These are phyloP conservation scores for Circaetus gallicus DNA, from an alignment of 2,113 vertebrate species.

Conservation along the genomic window DNA sequence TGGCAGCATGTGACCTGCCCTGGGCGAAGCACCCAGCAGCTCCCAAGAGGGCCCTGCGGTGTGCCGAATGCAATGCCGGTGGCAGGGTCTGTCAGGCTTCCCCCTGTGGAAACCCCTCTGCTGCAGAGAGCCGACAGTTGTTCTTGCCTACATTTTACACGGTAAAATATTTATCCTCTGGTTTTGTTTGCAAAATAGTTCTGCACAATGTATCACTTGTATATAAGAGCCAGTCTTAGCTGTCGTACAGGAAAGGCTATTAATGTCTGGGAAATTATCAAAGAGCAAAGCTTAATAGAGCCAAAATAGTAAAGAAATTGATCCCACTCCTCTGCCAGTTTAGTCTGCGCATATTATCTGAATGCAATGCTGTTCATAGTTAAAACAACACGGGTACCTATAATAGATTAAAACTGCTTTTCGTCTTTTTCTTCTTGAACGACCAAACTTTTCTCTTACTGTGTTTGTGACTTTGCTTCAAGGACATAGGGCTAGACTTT, in stretches of 20 bases:
- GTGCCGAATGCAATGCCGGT: background rate
- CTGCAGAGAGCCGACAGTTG: background rate
- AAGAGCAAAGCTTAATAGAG: conserved; percentile 16
- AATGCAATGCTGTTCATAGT: background rate
- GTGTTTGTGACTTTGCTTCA: conserved; percentile 66
- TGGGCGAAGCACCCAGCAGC: background rate
- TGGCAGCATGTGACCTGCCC: background rate
- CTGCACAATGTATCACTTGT: background rate
- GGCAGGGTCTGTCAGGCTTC: background rate
- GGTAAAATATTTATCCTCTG: background rate
- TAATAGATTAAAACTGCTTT: conserved; percentile 18
- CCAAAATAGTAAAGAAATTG: conserved; percentile 34
- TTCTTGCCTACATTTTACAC: background rate
- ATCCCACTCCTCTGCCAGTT: conserved; percentile 10
- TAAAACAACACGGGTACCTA: conserved; percentile 38
- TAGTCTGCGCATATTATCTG: background rate
- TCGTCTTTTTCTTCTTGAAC: conserved; percentile 10
- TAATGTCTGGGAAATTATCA: background rate
- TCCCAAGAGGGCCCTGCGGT: background rate
- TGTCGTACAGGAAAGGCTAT: background rate
- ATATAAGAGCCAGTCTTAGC: background rate
- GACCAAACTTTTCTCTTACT: conserved; percentile 40
- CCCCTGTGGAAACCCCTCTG: background rate
- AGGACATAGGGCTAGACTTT: conserved; percentile 71
- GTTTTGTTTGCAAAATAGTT: background rate